phyloP scores from a whole-genome alignment of 2,888 invertebrate species.

The Sipunculus nudus region DNA sequence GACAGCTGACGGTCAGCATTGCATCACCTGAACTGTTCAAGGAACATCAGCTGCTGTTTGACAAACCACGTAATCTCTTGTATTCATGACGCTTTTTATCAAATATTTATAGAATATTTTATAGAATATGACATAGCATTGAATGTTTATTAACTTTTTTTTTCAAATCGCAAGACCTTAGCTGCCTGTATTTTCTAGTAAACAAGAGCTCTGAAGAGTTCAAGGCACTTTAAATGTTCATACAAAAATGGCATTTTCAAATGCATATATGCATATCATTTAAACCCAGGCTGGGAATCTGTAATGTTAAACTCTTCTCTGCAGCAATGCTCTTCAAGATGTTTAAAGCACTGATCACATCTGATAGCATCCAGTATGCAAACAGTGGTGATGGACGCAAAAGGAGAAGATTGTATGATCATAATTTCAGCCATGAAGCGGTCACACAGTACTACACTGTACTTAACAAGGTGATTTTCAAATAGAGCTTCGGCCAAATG shows the following conservation, averaged over 20 bases:
- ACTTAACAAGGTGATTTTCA: conserved; percentile 1
- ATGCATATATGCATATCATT: too few relatives aligned
- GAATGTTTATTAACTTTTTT: too few relatives aligned
- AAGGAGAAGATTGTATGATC: conserved; percentile 52
- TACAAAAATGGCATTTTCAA: too few relatives aligned
- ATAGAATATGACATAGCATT: too few relatives aligned
- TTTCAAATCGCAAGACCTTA: too few relatives aligned
- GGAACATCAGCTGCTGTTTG: conserved; percentile 60
- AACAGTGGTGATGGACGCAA: conserved; percentile 57
- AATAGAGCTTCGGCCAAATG: too few relatives aligned
- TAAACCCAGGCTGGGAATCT: too few relatives aligned
- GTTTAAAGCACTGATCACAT: conserved; percentile 54
- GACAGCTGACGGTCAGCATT: conserved; percentile 62
- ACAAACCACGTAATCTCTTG: conserved; percentile 57
- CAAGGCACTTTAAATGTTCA: too few relatives aligned
- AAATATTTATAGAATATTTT: too few relatives aligned
- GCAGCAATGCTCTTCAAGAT: conserved; percentile 51
- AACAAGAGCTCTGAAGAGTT: too few relatives aligned
- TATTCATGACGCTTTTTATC: background rate
- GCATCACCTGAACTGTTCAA: conserved; percentile 63
- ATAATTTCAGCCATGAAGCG: conserved; percentile 44
- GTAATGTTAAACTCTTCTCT: too few relatives aligned
- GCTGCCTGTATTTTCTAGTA: too few relatives aligned
- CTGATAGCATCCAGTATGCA: conserved; percentile 50
- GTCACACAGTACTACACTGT: conserved; percentile 22